Conservation (phyloP, 2,888 invertebrate species). For the Patella depressa region DNA sequence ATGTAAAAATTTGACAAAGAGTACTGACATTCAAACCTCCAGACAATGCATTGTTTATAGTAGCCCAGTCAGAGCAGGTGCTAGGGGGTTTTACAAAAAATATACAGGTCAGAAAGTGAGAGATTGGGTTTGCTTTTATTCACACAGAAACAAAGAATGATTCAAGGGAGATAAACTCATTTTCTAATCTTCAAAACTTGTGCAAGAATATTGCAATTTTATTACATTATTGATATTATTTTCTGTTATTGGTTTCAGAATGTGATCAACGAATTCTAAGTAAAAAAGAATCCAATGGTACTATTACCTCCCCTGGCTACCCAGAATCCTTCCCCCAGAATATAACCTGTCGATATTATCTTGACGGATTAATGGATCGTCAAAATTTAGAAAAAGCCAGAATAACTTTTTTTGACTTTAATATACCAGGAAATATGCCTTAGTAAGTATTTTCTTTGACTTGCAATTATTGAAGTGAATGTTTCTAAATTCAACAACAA, state of each 20-base stretch:
- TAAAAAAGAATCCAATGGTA: slow-evolving; percentile 91
- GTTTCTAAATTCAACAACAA: too few species aligned
- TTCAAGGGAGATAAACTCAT: neutral
- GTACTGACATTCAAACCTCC: too few species aligned
- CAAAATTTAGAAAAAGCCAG: slow-evolving; percentile 95
- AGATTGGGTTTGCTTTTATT: too few species aligned
- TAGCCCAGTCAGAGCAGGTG: too few species aligned
- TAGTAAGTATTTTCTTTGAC: slow-evolving; percentile 45
- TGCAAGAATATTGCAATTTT: neutral
- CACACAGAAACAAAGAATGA: neutral
- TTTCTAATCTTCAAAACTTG: neutral
- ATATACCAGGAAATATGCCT: slow-evolving; percentile 79
- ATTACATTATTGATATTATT: neutral
- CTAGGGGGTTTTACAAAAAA: neutral
- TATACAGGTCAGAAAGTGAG: too few species aligned
- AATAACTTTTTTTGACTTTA: slow-evolving; percentile 89
- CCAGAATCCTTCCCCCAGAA: slow-evolving; percentile 95
- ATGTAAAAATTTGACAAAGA: too few species aligned
- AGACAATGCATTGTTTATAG: too few species aligned
- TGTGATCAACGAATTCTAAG: slow-evolving; percentile 98
- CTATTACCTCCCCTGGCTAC: slow-evolving; percentile 95
- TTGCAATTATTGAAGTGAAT: too few species aligned
- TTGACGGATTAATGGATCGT: slow-evolving; percentile 91
- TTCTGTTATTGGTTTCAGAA: slow-evolving; percentile 74
- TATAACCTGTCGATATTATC: slow-evolving; percentile 97